phyloP scores from a whole-genome alignment of 2,888 invertebrate species.

The Flexamia atlantica region DNA sequence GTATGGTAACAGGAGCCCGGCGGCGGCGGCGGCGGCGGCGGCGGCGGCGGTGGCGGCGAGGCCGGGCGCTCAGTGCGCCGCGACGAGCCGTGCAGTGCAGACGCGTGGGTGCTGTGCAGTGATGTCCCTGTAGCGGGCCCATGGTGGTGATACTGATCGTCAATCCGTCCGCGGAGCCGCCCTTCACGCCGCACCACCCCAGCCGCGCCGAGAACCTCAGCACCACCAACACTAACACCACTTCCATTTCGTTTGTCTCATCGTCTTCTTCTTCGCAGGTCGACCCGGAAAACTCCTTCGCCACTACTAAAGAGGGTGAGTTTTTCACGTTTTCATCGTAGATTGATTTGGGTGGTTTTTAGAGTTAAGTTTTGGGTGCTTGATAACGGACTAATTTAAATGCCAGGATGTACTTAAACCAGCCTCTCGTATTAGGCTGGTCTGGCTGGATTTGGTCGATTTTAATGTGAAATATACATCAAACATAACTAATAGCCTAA shows the following conservation, averaged over 20 bases:
- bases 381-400: no score
- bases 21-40: not conserved
- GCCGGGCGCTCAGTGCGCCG: constrained; percentile 62
- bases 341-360: no score
- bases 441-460: no score
- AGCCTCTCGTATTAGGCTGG: no score
- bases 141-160: constrained; percentile 85
- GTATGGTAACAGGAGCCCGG: constrained; percentile 55
- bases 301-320: constrained; percentile 93
- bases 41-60: not conserved
- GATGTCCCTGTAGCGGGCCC: constrained; percentile 62
- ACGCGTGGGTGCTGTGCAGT: constrained; percentile 59
- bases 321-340: constrained; percentile 65
- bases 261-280: constrained; percentile 77
- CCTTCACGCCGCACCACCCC: constrained; percentile 65
- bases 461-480: no score
- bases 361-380: no score
- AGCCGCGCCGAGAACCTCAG: constrained; percentile 63
- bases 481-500: no score
- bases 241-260: constrained; percentile 70
- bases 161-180: constrained; percentile 73
- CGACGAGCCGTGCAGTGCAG: constrained; percentile 55
- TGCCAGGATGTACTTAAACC: no score
- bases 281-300: constrained; percentile 87
- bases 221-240: constrained; percentile 66